Evolutionary conservation across 2,888 invertebrate genomes (phyloP).

Genomic region (Scrobipalpa costella): DNA sequence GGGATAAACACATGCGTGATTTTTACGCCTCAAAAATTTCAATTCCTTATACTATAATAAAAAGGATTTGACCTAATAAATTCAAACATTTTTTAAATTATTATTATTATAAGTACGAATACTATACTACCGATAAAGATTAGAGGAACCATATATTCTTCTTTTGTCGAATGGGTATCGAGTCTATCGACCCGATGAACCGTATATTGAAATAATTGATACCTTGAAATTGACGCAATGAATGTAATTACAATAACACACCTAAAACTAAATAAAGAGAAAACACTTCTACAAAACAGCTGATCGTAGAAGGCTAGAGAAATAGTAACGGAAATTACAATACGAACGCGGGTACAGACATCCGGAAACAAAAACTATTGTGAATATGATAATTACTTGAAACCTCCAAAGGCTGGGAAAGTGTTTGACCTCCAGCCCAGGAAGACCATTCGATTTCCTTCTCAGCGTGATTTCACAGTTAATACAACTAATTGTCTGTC

Average conservation of each 20-base stretch:
- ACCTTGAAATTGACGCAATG: background rate
- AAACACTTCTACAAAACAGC: background rate
- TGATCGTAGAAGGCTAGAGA: constrained; percentile 1
- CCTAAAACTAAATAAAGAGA: background rate
- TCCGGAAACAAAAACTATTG: background rate
- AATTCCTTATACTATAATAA: no score
- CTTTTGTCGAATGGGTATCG: no score
- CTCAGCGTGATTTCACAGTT: constrained; percentile 27
- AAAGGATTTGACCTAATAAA: no score
- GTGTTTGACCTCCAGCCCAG: constrained; percentile 35
- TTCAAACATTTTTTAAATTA: no score
- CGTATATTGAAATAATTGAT: no score
- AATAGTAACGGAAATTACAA: background rate
- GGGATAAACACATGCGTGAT: no score
- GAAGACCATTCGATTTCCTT: constrained; percentile 35
- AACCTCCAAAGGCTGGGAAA: constrained; percentile 31
- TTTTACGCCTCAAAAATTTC: no score
- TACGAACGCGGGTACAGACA: background rate
- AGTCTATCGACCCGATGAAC: no score
- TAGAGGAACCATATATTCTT: no score
- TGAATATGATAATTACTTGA: constrained; percentile 16
- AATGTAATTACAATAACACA: no score
- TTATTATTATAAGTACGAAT: no score
- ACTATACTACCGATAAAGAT: no score
- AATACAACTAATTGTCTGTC: constrained; percentile 32